phyloP scores from a whole-genome alignment of 2,888 invertebrate species.

The Mechanitis messenoides region DNA sequence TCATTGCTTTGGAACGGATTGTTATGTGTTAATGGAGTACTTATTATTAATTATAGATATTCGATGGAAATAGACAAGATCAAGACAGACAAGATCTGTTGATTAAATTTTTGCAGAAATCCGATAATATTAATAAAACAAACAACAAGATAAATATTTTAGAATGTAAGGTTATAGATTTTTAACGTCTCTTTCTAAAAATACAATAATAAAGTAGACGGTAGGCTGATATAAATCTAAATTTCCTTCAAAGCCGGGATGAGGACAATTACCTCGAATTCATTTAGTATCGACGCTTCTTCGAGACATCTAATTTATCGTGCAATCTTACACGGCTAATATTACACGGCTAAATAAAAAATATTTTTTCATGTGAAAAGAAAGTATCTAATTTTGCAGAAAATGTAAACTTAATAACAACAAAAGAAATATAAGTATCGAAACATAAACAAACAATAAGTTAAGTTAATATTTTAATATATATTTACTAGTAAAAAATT shows the following conservation, averaged over 20 bases:
- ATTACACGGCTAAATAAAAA: background rate
- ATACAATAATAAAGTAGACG: slow-evolving; percentile 3
- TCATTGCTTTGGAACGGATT: too few relatives aligned
- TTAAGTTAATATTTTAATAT: too few relatives aligned
- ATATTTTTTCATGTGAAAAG: background rate
- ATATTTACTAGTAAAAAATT: slow-evolving; percentile 10
- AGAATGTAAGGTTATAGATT: background rate
- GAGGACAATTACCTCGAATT: slow-evolving; percentile 20
- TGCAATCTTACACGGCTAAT: slow-evolving; percentile 7
- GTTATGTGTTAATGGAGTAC: too few relatives aligned
- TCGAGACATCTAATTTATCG: slow-evolving; percentile 14
- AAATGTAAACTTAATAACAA: background rate
- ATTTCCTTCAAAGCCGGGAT: slow-evolving; percentile 15
- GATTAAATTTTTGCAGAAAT: too few relatives aligned
- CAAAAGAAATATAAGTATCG: background rate
- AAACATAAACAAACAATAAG: background rate
- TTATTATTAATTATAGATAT: too few relatives aligned
- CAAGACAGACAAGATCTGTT: too few relatives aligned
- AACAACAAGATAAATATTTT: too few relatives aligned
- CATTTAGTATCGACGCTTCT: slow-evolving; percentile 20
- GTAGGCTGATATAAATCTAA: slow-evolving; percentile 17
- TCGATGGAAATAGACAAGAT: too few relatives aligned
- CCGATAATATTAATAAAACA: too few relatives aligned
- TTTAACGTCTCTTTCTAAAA: background rate
- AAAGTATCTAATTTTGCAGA: background rate